Percentiles rank a stretch among this genome's conserved stretches.
These are phyloP conservation scores for Lacerta bilineata DNA, from an alignment of 2,797 vertebrate species.

Conservation along the genomic window DNA sequence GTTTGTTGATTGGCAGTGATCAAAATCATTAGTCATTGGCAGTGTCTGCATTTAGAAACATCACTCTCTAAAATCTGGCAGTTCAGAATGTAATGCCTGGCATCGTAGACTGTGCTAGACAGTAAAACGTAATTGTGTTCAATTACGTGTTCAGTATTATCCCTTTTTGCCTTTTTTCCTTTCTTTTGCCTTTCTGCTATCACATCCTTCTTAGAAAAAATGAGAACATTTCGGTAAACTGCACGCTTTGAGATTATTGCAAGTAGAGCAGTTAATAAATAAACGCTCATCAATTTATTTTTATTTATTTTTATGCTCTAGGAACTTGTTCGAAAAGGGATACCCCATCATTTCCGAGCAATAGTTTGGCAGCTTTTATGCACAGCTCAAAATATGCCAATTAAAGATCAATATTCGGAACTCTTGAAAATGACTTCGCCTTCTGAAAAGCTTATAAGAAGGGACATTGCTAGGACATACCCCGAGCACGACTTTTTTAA, in stretches of 20 bases:
- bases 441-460: constrained; percentile 96
- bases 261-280: constrained; percentile 9
- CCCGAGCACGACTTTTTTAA: constrained; percentile 99
- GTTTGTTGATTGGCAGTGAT: constrained; percentile 70
- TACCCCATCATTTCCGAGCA: constrained; percentile 98
- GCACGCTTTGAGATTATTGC: constrained; percentile 12
- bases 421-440: constrained; percentile 98
- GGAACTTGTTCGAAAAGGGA: constrained; percentile 97
- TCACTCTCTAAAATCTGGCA: background rate
- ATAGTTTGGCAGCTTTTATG: constrained; percentile 98
- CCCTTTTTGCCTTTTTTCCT: background rate
- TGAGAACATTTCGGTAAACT: constrained; percentile 4
- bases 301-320: constrained; percentile 72
- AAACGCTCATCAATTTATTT: constrained; percentile 29
- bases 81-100: background rate
- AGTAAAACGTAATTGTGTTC: background rate
- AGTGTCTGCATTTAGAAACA: background rate
- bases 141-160: no score
- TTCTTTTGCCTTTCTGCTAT: background rate
- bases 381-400: constrained; percentile 94
- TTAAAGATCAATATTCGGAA: constrained; percentile 99
- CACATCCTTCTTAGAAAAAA: background rate
- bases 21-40: background rate
- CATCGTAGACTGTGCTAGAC: background rate
- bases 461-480: constrained; percentile 98